A percentile compares a stretch with the other conserved stretches of the same genome.
Conservation (phyloP, 2,113 vertebrate species). For the Scatophagus argus region DNA sequence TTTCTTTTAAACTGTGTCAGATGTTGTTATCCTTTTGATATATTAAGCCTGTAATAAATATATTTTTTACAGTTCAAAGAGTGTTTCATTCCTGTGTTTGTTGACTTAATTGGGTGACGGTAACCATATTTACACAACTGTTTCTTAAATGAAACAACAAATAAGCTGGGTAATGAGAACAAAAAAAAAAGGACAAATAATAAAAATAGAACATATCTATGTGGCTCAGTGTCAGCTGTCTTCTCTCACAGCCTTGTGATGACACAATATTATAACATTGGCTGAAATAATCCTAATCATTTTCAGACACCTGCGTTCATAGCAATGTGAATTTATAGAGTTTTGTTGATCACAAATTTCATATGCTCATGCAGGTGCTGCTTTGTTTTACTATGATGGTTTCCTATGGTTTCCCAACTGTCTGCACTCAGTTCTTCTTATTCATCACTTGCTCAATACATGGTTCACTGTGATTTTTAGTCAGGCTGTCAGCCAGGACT, state of each 20-base stretch:
- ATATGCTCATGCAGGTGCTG: conserved; percentile 41
- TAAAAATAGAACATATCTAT: not conserved
- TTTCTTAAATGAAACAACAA: conserved; percentile 22
- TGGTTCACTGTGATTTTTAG: not conserved
- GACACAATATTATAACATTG: not conserved
- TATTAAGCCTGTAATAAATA: not conserved
- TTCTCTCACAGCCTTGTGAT: not conserved
- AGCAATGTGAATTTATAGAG: conserved; percentile 9
- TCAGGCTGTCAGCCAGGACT: too few species aligned
- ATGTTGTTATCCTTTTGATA: not conserved
- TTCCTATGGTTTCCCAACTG: conserved; percentile 1
- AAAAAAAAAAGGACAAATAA: conserved; percentile 21
- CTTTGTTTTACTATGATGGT: conserved; percentile 41
- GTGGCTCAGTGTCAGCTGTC: not conserved
- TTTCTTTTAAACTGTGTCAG: not conserved
- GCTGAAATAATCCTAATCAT: not conserved
- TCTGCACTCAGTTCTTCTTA: not conserved
- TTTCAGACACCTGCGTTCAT: conserved; percentile 20
- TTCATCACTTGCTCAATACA: not conserved
- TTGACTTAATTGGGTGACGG: conserved; percentile 18
- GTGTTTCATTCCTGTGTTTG: not conserved
- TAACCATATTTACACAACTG: not conserved
- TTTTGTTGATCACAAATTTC: conserved; percentile 37
- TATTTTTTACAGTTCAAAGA: not conserved
- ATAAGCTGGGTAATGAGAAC: not conserved